phyloP scores from a whole-genome alignment of 53 echinoderm and acorn worm genomes.

The Stichopus horrens region DNA sequence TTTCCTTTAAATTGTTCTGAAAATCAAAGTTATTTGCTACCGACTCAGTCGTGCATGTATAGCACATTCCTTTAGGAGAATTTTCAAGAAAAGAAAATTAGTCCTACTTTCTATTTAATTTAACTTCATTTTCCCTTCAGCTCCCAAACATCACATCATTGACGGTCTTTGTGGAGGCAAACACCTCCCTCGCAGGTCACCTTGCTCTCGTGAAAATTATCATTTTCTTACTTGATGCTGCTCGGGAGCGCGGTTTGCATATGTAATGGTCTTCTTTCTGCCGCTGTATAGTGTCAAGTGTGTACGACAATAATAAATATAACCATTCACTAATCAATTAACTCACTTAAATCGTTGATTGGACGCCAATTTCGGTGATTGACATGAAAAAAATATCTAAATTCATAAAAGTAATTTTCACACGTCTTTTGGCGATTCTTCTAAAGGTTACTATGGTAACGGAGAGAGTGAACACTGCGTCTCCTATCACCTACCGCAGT shows the following conservation, averaged over 20 bases:
- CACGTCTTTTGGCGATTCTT: neutral
- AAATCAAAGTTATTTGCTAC: neutral
- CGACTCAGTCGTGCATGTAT: neutral
- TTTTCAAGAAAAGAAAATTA: neutral
- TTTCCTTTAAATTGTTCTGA: no score
- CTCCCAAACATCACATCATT: neutral
- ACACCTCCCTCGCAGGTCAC: neutral
- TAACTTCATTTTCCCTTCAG: neutral
- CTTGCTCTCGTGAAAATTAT: neutral
- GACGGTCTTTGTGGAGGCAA: neutral
- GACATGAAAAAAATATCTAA: neutral
- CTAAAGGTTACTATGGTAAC: neutral
- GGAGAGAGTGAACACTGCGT: neutral
- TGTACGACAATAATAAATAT: neutral
- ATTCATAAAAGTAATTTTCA: neutral
- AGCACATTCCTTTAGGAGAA: neutral
- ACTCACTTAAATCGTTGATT: constrained; percentile 6
- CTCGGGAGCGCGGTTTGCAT: neutral
- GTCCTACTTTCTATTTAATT: neutral
- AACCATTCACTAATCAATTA: neutral
- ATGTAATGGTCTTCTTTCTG: neutral
- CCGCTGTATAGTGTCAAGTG: neutral
- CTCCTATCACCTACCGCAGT: neutral
- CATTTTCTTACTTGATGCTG: neutral
- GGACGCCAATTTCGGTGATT: constrained; percentile 10